These are phyloP conservation scores for Porites lutea DNA, from an alignment of 64 coral and sea anemone species.

Conservation along the genomic window DNA sequence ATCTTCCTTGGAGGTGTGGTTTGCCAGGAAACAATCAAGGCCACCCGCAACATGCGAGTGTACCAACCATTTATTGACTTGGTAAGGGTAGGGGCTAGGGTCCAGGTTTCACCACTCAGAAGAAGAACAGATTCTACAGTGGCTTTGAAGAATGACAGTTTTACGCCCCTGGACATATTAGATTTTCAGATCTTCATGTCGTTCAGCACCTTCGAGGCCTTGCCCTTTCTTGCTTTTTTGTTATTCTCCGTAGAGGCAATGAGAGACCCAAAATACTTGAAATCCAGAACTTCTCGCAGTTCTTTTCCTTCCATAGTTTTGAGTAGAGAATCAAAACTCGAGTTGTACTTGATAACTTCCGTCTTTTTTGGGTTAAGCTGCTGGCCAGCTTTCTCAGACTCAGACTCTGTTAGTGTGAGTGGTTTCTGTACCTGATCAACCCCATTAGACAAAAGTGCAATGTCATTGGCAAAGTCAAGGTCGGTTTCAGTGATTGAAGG, in stretches of 20 bases:
- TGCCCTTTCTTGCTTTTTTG: background rate
- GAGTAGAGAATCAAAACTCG: background rate
- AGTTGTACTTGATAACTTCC: background rate
- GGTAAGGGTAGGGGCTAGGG: background rate
- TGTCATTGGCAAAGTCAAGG: background rate
- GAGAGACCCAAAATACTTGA: background rate
- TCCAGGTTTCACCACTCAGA: constrained; percentile 24
- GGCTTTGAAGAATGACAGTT: constrained; percentile 35
- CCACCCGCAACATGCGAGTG: too few species aligned
- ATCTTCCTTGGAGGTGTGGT: too few species aligned
- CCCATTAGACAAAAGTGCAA: background rate
- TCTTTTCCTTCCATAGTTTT: constrained; percentile 14
- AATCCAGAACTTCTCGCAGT: background rate
- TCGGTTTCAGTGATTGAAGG: constrained; percentile 2
- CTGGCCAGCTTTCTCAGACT: background rate
- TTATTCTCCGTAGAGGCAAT: background rate
- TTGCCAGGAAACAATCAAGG: too few species aligned
- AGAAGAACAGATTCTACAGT: constrained; percentile 38
- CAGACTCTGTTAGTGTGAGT: background rate
- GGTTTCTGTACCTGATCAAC: background rate
- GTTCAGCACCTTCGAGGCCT: constrained; percentile 45
- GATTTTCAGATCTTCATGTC: constrained; percentile 4
- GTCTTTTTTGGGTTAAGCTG: constrained; percentile 3
- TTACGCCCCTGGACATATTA: constrained; percentile 16
- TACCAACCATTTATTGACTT: too few species aligned